phyloP scores from a whole-genome alignment of 2,113 vertebrate genomes.

The Dicerorhinus sumatrensis region DNA sequence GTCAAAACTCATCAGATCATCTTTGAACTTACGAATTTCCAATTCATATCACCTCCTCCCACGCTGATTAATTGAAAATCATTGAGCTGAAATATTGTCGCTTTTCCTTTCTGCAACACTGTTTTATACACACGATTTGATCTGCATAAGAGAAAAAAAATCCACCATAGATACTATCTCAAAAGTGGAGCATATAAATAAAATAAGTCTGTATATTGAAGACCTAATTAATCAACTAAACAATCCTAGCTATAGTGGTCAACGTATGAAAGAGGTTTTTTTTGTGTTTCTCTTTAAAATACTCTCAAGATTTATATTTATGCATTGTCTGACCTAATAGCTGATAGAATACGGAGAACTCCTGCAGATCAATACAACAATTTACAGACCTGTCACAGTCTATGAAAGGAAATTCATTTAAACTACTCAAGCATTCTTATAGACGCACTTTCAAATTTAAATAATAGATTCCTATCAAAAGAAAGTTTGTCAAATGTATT shows the following conservation, averaged over 20 bases:
- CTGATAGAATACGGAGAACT: not conserved
- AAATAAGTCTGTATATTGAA: not conserved
- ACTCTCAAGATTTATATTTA: conserved; percentile 50
- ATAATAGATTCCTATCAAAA: conserved; percentile 18
- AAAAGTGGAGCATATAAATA: not conserved
- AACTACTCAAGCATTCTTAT: not conserved
- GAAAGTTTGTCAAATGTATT: not conserved
- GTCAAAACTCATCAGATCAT: conserved; percentile 77
- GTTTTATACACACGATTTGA: conserved; percentile 48
- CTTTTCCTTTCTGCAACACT: not conserved
- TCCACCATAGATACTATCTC: not conserved
- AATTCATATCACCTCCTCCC: conserved; percentile 51
- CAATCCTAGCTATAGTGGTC: not conserved
- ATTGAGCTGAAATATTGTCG: conserved; percentile 65
- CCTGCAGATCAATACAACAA: conserved; percentile 48
- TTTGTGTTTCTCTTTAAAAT: conserved; percentile 45
- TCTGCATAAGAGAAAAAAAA: not conserved
- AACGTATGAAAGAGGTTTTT: not conserved
- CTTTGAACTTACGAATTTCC: conserved; percentile 64
- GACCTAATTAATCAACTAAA: conserved; percentile 46
- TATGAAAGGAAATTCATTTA: conserved; percentile 41
- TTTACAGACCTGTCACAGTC: conserved; percentile 42
- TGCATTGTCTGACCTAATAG: conserved; percentile 19
- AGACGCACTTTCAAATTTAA: conserved; percentile 55
- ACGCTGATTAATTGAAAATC: conserved; percentile 74